A percentile compares a stretch with the other conserved stretches of the same genome.
Evolutionary conservation across 1,140 invertebrate genomes (phyloP).

Genomic region (Ctenoplectra terminalis): DNA sequence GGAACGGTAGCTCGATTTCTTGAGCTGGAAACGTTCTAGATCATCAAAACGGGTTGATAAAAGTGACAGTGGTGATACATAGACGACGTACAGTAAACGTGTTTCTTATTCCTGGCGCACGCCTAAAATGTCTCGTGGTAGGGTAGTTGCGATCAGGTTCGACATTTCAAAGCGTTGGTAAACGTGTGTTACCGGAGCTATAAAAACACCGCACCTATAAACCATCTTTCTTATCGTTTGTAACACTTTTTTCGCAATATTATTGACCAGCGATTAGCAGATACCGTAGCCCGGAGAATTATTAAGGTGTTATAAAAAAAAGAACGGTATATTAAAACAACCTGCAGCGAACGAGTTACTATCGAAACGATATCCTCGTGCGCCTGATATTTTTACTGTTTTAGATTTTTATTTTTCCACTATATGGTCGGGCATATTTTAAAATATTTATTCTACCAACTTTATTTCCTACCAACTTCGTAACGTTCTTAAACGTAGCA

Average conservation of each 20-base stretch:
- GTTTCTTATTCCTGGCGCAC: constrained; percentile 33
- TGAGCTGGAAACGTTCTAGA: not conserved
- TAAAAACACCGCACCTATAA: constrained; percentile 15
- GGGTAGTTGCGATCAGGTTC: constrained; percentile 21
- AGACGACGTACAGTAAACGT: constrained; percentile 25
- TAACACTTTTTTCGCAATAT: not conserved
- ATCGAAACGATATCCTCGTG: too few species aligned
- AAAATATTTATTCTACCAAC: not conserved
- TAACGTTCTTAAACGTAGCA: not conserved
- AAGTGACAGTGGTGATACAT: constrained; percentile 27
- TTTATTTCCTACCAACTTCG: not conserved
- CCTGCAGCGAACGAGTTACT: not conserved
- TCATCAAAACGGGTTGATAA: constrained; percentile 31
- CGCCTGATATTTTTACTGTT: too few species aligned
- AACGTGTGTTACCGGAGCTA: constrained; percentile 21
- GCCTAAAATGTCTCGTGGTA: not conserved
- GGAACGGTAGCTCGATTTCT: constrained; percentile 17
- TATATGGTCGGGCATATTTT: too few species aligned
- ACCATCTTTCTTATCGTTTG: constrained; percentile 19
- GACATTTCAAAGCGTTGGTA: constrained; percentile 32
- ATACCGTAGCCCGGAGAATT: not conserved
- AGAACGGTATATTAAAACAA: not conserved
- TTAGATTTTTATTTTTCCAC: too few species aligned
- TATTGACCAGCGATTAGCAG: not conserved
- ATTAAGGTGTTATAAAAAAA: too few species aligned